These are phyloP conservation scores for Chrysolina haemoptera DNA, from an alignment of 2,888 invertebrate genomes.

Conservation along the genomic window DNA sequence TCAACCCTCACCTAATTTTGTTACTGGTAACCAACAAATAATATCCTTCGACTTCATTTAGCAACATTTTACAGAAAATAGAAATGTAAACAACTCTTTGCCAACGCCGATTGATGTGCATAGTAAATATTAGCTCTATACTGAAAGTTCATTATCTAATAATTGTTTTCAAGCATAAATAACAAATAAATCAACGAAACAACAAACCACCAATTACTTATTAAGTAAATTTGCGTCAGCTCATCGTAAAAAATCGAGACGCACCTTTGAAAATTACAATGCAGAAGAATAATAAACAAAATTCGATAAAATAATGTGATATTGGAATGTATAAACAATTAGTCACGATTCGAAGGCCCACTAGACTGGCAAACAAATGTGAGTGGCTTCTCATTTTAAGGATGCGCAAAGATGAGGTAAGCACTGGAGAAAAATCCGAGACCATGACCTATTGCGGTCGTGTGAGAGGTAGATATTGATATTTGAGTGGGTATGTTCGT, in stretches of 20 bases:
- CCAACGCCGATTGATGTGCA: neutral
- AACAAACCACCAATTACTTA: conserved; percentile 14
- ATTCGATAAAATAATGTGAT: conserved; percentile 10
- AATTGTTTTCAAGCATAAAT: neutral
- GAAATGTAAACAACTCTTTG: neutral
- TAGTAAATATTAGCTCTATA: neutral
- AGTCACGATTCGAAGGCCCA: conserved; percentile 19
- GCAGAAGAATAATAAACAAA: neutral
- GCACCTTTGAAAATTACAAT: conserved; percentile 18
- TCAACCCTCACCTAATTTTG: too few relatives aligned
- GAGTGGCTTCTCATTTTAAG: conserved; percentile 27
- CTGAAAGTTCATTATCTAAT: conserved; percentile 1
- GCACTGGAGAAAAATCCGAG: conserved; percentile 29
- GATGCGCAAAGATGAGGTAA: conserved; percentile 38
- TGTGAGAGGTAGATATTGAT: conserved; percentile 36
- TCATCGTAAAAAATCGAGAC: neutral
- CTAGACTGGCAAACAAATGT: conserved; percentile 19
- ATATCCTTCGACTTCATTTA: too few relatives aligned
- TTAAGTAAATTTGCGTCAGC: neutral
- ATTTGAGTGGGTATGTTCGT: conserved; percentile 4
- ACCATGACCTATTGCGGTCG: conserved; percentile 41
- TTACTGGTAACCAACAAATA: too few relatives aligned
- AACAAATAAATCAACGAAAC: neutral
- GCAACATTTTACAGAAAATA: neutral
- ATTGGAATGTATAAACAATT: conserved; percentile 8